Base-by-base conservation (phyloP, 2,113 vertebrate genomes). In the Carollia perspicillata region DNA sequence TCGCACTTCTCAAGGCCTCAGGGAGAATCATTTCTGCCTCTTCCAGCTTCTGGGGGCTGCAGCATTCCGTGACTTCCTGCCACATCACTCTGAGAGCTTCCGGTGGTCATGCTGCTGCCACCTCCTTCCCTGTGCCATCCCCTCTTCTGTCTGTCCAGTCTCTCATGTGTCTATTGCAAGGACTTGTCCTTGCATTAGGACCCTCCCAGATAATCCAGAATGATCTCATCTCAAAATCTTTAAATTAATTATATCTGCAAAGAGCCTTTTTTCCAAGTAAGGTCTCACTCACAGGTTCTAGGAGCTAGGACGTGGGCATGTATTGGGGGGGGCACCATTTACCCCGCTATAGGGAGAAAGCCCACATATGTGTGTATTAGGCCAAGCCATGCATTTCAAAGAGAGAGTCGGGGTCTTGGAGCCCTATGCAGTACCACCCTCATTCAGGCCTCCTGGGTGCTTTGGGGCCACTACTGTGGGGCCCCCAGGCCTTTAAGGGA, bases 61-160 rank as follows among this genome's bases (percentile, higher is more conserved):
- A 22, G 6, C 8, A 1, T 53, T 44, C n/a, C 60, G 84, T 9
- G 55, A 69, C 77, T 47, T 5, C 4, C 44, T 79, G 53, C 42
- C 14, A 0, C 40, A 0, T n/a, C n/a, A 0, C 12, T 80, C 5
- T 4, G 17, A 0, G 5, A 18, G 33, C 53, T 40, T 28, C 17
- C 16, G 0, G 9, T 22, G 42, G 37, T 60, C 42, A 3, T 2
- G 1, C 33, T 13, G 55, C 49, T 5, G 20, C 28, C 10, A 12
- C 37, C 55, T n/a, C 33, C 11, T 66, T 77, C n/a, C 51, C 49
- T 53, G 51, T 37, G 4, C 7, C 44, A 18, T 23, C 28, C 53
- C 22, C 16, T 60, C 40, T 75, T 85, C 18, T 74, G 33, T 69
- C 26, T 35, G 35, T 65, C 60, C 26, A 11, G 0, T 37, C 40